Base-by-base conservation (phyloP, 2,888 invertebrate species). In the Drosophila imparisetae region DNA sequence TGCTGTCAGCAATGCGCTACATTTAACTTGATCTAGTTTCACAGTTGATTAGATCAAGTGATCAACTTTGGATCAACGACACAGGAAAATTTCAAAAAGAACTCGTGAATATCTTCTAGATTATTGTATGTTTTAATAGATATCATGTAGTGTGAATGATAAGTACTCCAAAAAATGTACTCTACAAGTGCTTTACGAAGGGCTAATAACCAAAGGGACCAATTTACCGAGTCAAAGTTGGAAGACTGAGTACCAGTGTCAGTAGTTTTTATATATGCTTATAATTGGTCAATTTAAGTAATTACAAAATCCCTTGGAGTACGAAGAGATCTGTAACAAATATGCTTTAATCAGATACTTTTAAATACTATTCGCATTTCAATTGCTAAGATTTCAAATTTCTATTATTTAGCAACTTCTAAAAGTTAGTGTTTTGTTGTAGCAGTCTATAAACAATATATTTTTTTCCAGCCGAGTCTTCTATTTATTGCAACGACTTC, bases 1-100 rank as follows among this genome's bases (percentile, higher is more conserved):
- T 67, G 72, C 42, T 65, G 52, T 21, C 62, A 62, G 55, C 52
- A 36, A 36, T 61, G 36, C 48, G 49, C 76, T 72, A 66, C 66
- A 29, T 29, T 24, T 38, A 53, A 69, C 34, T 6, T 24, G 48
- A 59, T 68, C 67, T 50, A 64, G 55, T 59, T 63, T 50, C 21
- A 30, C 55, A 50, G 53, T 24, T 53, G 53, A 63, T 69, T 21
- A 49, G 52, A 61, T 65, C 42, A 42, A 45, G 6, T 32, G 21
- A 24, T 40, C 40, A 40, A n/a, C 42, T 13, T 45, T 45, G 13
- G 21, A 45, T 45, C 21, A 42, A 21, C 21, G 11, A 21, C 21
- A 45, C 15, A 45, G 2, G 2, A 45, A 7, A 7, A 24, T 24
- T 15, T 15, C 2, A 24, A 45, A 24, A 24, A 8, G 1, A 24